These are phyloP conservation scores for Pseudomyrmex concolor DNA, from an alignment of 1,140 invertebrate genomes.

Conservation along the genomic window DNA sequence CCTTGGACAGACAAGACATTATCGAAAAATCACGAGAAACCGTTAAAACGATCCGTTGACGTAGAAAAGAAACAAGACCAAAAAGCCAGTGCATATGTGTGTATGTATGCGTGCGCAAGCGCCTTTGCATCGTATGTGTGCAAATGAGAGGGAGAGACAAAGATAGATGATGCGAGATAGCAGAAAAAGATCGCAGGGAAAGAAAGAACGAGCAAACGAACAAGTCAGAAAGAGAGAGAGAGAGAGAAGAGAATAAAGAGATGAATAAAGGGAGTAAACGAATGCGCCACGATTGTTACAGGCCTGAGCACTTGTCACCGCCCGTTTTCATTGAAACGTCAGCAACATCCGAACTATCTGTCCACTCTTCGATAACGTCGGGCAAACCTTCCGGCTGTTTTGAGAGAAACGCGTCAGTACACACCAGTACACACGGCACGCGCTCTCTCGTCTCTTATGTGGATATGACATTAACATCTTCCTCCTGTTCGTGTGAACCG, in stretches of 20 bases:
- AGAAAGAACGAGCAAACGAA: not conserved
- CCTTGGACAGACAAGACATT: conserved; percentile 48
- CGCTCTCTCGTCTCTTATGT: not conserved
- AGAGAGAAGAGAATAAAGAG: conserved; percentile 17
- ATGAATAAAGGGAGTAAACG: conserved; percentile 63
- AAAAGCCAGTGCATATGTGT: not conserved
- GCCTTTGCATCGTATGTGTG: conserved; percentile 14
- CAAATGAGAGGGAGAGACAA: conserved; percentile 43
- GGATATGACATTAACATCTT: conserved; percentile 27
- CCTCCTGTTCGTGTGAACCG: not conserved
- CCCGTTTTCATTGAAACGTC: conserved; percentile 70
- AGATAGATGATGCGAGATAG: conserved; percentile 40
- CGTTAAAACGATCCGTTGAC: conserved; percentile 67
- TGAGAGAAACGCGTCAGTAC: not conserved
- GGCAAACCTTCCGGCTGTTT: not conserved
- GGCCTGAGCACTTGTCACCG: conserved; percentile 73
- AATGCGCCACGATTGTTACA: conserved; percentile 70
- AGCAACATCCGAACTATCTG: conserved; percentile 66
- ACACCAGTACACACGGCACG: not conserved
- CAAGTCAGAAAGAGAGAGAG: not conserved
- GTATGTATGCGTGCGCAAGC: conserved; percentile 35
- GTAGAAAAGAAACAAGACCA: conserved; percentile 53
- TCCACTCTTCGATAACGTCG: conserved; percentile 5
- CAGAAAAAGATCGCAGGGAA: conserved; percentile 24
- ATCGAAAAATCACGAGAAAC: conserved; percentile 70